phyloP scores from a whole-genome alignment of 1,140 invertebrate species.

The Bactericera cockerelli region DNA sequence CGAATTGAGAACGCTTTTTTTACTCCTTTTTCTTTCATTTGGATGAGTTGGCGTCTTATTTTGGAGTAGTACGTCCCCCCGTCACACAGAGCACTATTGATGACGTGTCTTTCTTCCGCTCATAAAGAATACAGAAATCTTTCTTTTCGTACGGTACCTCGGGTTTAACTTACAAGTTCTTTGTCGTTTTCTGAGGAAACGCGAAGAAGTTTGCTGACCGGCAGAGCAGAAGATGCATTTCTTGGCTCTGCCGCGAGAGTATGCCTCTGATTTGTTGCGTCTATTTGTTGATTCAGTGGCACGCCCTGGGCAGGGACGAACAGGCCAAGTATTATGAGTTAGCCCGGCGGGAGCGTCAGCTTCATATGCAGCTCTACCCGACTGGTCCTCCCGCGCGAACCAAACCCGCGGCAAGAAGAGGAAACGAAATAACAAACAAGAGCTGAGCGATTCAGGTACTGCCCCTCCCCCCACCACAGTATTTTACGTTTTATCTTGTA shows the following conservation, averaged over 20 bases:
- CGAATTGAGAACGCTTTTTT: background rate
- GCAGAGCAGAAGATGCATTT: no score
- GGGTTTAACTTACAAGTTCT: no score
- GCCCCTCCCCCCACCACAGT: background rate
- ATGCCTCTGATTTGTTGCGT: no score
- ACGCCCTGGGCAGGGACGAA: conserved; percentile 93
- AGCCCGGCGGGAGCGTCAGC: conserved; percentile 91
- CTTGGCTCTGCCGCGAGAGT: no score
- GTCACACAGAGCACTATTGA: background rate
- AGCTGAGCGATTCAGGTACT: conserved; percentile 88
- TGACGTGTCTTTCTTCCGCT: conserved; percentile 5
- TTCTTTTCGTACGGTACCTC: conserved; percentile 11
- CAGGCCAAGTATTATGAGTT: conserved; percentile 99
- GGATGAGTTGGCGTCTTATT: conserved; percentile 7
- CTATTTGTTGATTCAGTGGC: conserved; percentile 56
- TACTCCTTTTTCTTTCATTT: conserved; percentile 14
- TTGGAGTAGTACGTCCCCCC: background rate
- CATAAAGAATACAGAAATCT: background rate
- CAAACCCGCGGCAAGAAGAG: conserved; percentile 96
- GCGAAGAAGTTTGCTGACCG: no score
- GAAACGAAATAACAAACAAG: conserved; percentile 80
- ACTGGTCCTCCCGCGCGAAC: conserved; percentile 97
- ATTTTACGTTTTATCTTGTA: background rate
- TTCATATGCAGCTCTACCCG: conserved; percentile 97
- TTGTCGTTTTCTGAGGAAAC: no score